Conservation (phyloP, 2,113 vertebrate genomes). For the Pardalotus punctatus region DNA sequence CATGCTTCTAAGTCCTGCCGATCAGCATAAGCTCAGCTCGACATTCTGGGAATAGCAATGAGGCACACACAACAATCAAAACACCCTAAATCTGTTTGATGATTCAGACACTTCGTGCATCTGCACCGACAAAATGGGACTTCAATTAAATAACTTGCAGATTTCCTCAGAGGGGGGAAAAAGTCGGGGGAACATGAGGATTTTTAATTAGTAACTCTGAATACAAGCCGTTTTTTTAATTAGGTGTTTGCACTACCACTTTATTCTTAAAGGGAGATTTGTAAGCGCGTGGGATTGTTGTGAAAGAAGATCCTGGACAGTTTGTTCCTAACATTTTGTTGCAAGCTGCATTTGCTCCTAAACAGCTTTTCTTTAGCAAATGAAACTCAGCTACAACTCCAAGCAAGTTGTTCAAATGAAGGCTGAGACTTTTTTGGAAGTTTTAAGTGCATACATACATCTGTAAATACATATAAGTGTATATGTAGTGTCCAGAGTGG, state of each 20-base stretch:
- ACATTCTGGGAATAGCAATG: constrained; percentile 85
- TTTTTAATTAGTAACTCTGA: constrained; percentile 78
- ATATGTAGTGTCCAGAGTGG: background rate
- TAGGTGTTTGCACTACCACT: constrained; percentile 69
- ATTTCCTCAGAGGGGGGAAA: constrained; percentile 68
- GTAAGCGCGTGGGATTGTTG: constrained; percentile 26
- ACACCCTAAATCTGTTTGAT: constrained; percentile 77
- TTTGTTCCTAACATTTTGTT: constrained; percentile 51
- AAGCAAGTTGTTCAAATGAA: background rate
- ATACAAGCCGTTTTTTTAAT: constrained; percentile 72
- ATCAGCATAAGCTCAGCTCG: constrained; percentile 78
- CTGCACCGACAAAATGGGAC: constrained; percentile 72
- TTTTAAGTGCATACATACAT: background rate
- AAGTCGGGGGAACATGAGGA: constrained; percentile 70
- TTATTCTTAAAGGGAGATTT: constrained; percentile 67
- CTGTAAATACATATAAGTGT: background rate
- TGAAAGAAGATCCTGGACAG: constrained; percentile 46
- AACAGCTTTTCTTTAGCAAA: constrained; percentile 26
- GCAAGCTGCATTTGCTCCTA: constrained; percentile 26
- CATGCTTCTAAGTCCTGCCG: constrained; percentile 79
- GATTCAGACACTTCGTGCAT: constrained; percentile 76
- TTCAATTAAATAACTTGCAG: constrained; percentile 78
- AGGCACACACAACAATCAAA: constrained; percentile 76
- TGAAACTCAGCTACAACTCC: background rate
- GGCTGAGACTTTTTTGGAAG: background rate